phyloP scores from a whole-genome alignment of 1,140 invertebrate genomes.

The Tribolium castaneum region DNA sequence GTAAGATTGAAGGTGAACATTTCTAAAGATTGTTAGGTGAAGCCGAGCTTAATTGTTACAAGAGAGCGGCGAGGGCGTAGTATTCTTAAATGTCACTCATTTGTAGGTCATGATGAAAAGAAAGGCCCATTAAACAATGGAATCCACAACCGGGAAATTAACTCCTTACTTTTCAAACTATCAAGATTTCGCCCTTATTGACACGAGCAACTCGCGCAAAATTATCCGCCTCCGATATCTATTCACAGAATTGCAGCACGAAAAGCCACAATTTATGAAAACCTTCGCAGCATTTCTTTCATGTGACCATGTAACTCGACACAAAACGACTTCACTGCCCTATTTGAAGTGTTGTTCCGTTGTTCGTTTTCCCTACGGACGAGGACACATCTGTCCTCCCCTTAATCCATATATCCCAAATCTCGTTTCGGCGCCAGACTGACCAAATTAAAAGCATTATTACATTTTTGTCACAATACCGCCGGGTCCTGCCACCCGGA shows the following conservation, averaged over 20 bases:
- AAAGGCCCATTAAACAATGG: conserved; percentile 6
- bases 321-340: conserved; percentile 22
- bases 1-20: conserved; percentile 3
- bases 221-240: not conserved
- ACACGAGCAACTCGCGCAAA: not conserved
- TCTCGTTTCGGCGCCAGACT: conserved; percentile 34
- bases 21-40: conserved; percentile 2
- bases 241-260: conserved; percentile 14
- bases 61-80: conserved; percentile 5
- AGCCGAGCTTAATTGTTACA: conserved; percentile 15
- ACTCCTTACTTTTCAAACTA: conserved; percentile 20
- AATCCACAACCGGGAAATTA: conserved; percentile 6
- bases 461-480: conserved; percentile 33
- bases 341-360: conserved; percentile 32
- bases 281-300: conserved; percentile 26
- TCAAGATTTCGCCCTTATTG: conserved; percentile 8
- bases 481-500: not conserved
- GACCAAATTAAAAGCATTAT: conserved; percentile 33
- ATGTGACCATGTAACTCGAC: conserved; percentile 27
- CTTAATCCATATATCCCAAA: conserved; percentile 35
- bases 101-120: conserved; percentile 13
- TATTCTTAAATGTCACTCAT: conserved; percentile 14
- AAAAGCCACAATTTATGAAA: conserved; percentile 28
- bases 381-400: conserved; percentile 23
- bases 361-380: conserved; percentile 34